phyloP scores from a whole-genome alignment of 2,113 vertebrate genomes.

The Podocnemis expansa region DNA sequence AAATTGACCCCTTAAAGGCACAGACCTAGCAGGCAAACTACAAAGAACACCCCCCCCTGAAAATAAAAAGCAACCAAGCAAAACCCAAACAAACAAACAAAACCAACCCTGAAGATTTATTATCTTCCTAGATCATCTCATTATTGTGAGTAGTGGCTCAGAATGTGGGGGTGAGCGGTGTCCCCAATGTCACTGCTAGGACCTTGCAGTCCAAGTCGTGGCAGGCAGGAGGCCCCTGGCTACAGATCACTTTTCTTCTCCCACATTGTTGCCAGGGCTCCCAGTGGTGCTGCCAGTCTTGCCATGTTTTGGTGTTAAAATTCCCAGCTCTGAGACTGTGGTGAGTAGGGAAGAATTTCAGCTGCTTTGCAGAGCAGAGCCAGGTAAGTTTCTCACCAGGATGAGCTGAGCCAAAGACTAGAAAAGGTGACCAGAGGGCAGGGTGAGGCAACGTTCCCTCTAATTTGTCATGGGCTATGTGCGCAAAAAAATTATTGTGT shows the following conservation, averaged over 20 bases:
- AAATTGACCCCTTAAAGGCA: not conserved
- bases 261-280: not conserved
- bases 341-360: not conserved
- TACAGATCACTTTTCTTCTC: not conserved
- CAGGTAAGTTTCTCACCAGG: not conserved
- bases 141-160: not conserved
- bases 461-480: too few species aligned
- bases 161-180: not conserved
- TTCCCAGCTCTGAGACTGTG: not conserved
- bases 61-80: too few species aligned
- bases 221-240: too few species aligned
- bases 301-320: too few species aligned
- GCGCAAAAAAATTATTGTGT: too few species aligned
- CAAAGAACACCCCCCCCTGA: too few species aligned
- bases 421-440: not conserved
- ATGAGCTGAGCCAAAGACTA: not conserved
- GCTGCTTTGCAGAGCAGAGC: not conserved
- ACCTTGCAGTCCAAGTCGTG: not conserved
- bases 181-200: not conserved
- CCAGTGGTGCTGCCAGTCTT: not conserved
- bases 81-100: too few species aligned
- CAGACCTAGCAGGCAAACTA: not conserved
- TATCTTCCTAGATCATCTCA: not conserved
- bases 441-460: too few species aligned
- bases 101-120: not conserved